Conservation (phyloP, 2,113 vertebrate species). For the Ceyx cyanopectus region DNA sequence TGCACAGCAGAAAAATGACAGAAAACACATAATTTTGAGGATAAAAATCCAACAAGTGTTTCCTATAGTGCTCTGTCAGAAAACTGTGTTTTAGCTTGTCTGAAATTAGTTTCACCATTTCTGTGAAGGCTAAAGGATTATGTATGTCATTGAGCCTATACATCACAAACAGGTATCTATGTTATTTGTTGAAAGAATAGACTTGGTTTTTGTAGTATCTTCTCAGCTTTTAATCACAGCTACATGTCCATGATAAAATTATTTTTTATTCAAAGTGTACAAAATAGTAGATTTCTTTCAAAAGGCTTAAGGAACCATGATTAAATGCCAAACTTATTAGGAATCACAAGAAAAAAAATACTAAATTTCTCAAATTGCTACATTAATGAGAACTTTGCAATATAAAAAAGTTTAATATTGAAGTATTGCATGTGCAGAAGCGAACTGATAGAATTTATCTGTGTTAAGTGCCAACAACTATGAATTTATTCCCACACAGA, state of each 20-base stretch:
- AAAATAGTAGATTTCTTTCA: neutral
- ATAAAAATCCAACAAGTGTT: neutral
- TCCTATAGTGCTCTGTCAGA: neutral
- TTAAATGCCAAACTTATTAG: neutral
- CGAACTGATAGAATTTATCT: constrained; percentile 30
- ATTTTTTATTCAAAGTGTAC: neutral
- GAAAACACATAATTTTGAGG: neutral
- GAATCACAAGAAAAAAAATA: neutral
- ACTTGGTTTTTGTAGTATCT: neutral
- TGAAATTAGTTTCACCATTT: neutral
- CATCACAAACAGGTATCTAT: neutral
- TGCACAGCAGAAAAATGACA: neutral
- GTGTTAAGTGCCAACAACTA: constrained; percentile 21
- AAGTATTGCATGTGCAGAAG: neutral
- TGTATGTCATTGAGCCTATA: neutral
- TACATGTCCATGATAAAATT: neutral
- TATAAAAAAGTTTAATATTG: constrained; percentile 6
- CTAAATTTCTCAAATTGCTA: neutral
- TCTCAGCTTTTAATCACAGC: neutral
- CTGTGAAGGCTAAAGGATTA: neutral
- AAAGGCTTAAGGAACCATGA: neutral
- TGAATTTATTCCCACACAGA: constrained; percentile 40
- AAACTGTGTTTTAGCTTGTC: neutral
- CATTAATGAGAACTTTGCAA: constrained; percentile 3
- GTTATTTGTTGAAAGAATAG: neutral